Percentiles rank a stretch among this genome's conserved stretches.
Conservation (phyloP, 2,113 vertebrate species). For the Irena cyanogastra region DNA sequence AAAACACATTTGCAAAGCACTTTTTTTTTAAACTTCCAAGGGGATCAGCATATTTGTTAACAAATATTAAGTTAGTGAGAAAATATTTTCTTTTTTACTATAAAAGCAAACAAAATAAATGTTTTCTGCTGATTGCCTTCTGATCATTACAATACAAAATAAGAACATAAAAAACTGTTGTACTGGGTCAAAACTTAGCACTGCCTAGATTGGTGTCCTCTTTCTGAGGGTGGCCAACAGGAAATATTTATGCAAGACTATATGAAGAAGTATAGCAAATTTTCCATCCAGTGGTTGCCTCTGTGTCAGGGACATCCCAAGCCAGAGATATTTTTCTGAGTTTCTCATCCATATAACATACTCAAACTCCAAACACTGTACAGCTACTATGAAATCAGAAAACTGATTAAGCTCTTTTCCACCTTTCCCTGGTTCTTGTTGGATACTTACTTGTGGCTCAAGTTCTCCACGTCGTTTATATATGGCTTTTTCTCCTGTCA, state of each 20-base stretch:
- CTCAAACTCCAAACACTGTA: neutral
- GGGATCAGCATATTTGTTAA: neutral
- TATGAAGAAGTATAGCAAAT: neutral
- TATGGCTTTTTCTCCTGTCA: slow-evolving; percentile 93
- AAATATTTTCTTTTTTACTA: neutral
- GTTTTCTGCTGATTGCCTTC: neutral
- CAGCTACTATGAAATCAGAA: neutral
- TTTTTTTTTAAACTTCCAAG: neutral
- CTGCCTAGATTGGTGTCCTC: neutral
- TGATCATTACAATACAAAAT: neutral
- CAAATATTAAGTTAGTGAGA: neutral
- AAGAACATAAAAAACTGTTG: neutral
- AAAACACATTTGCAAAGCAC: neutral
- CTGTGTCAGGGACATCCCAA: neutral
- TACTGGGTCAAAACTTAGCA: neutral
- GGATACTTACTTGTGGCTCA: slow-evolving; percentile 85
- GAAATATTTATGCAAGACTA: neutral
- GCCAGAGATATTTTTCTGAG: neutral
- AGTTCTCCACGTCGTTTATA: slow-evolving; percentile 92
- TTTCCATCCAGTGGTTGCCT: neutral
- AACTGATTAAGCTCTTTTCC: neutral
- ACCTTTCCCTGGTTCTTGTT: neutral
- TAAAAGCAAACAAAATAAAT: neutral
- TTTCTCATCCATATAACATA: neutral
- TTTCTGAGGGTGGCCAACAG: neutral